Evolutionary conservation across 2,113 vertebrate species (phyloP).

Genomic region (Pelmatolapia mariae): DNA sequence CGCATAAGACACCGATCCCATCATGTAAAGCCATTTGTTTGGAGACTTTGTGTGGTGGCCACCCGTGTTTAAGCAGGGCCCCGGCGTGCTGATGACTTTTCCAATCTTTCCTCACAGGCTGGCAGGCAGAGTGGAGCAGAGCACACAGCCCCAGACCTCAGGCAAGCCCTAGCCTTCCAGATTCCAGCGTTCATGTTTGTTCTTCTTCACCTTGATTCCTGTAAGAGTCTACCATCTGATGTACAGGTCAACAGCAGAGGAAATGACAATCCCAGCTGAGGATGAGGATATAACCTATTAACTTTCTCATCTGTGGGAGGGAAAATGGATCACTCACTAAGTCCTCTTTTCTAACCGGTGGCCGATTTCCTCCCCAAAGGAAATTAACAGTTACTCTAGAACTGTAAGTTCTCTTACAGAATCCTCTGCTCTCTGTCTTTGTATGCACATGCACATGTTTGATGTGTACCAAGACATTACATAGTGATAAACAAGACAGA

Average conservation of each 20-base stretch:
- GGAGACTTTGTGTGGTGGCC: conserved; percentile 65
- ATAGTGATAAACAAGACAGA: neutral
- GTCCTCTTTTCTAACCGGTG: conserved; percentile 36
- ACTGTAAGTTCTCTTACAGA: neutral
- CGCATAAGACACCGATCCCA: conserved; percentile 53
- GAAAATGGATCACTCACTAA: conserved; percentile 52
- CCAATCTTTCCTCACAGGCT: conserved; percentile 64
- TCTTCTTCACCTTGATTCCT: conserved; percentile 78
- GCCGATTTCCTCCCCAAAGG: conserved; percentile 40
- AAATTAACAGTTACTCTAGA: conserved; percentile 8
- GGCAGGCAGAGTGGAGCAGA: conserved; percentile 37
- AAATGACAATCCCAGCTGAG: conserved; percentile 81
- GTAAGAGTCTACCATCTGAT: conserved; percentile 69
- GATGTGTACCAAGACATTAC: neutral
- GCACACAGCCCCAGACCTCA: conserved; percentile 4
- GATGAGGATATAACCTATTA: conserved; percentile 39
- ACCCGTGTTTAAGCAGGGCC: conserved; percentile 66
- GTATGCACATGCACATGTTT: neutral
- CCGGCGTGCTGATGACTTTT: conserved; percentile 80
- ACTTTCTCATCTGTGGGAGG: conserved; percentile 33
- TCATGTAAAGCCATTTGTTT: conserved; percentile 71
- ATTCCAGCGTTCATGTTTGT: conserved; percentile 67
- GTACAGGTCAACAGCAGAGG: conserved; percentile 71
- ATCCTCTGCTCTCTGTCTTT: neutral
- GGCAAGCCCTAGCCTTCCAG: neutral